Evolutionary conservation across 2,797 vertebrate species (phyloP).

Genomic region (Thripadectes ignobilis): DNA sequence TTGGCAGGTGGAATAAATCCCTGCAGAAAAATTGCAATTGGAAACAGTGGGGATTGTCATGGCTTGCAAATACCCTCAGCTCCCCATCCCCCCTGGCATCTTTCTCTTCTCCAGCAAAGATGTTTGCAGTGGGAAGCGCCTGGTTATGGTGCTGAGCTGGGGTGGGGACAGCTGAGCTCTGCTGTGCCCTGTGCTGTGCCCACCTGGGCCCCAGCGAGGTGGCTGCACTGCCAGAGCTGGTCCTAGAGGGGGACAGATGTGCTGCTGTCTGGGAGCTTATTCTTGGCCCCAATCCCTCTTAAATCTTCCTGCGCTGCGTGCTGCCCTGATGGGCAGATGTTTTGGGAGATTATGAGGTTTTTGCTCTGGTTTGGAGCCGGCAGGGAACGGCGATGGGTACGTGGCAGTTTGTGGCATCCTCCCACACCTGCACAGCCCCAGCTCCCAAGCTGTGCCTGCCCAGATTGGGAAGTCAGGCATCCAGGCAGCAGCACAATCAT

Average conservation of each 20-base stretch:
- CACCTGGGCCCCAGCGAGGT: not conserved
- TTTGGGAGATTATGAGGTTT: not conserved
- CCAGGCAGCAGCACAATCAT: fast-evolving
- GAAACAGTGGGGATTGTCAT: not conserved
- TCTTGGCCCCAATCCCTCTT: not conserved
- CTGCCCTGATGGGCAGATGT: not conserved
- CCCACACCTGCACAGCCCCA: not conserved
- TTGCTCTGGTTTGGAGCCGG: not conserved
- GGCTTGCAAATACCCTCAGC: not conserved
- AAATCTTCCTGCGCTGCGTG: not conserved
- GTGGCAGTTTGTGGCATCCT: not conserved
- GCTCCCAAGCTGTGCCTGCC: fast-evolving
- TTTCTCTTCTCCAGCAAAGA: not conserved
- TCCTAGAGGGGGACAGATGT: not conserved
- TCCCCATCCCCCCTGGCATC: fast-evolving
- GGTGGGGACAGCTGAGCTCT: not conserved
- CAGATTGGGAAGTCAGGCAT: not conserved
- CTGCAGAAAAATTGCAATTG: not conserved
- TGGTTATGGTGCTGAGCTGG: fast-evolving
- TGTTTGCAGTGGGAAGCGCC: not conserved
- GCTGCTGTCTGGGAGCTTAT: not conserved
- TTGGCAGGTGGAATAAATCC: not conserved
- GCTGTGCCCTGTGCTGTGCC: not conserved
- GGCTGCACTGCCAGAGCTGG: not conserved
- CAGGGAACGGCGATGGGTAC: not conserved